These are phyloP conservation scores for Syngnathus acus DNA, from an alignment of 2,797 vertebrate genomes.

Conservation along the genomic window DNA sequence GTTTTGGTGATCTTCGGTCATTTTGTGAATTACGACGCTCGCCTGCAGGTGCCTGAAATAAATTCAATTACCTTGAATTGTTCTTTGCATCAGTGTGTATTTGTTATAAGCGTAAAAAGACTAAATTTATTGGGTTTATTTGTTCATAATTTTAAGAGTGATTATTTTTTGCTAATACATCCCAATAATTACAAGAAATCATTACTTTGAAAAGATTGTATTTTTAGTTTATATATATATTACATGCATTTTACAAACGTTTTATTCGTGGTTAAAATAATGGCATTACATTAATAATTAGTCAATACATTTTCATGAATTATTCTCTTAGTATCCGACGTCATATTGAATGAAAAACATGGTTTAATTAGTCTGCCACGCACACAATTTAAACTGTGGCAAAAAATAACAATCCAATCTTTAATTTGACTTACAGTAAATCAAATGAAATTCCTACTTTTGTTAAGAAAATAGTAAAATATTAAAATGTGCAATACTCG, in stretches of 20 bases:
- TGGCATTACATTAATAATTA: neutral
- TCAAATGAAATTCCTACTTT: neutral
- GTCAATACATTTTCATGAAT: neutral
- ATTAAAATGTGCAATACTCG: neutral
- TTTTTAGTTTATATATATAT: no score
- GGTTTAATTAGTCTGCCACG: neutral
- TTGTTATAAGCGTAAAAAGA: no score
- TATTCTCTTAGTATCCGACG: neutral
- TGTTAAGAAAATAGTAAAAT: neutral
- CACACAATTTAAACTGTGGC: neutral
- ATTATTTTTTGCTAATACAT: neutral
- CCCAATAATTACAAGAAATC: neutral
- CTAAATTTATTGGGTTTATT: neutral
- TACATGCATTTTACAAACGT: neutral
- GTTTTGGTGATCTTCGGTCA: constrained; percentile 7
- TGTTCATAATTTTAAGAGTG: neutral
- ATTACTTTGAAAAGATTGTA: no score
- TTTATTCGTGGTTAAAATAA: neutral
- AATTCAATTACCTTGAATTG: neutral
- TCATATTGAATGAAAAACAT: neutral
- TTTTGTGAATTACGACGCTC: constrained; percentile 28
- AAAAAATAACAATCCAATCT: neutral
- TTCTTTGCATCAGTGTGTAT: neutral
- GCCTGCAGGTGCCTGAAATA: constrained; percentile 2
- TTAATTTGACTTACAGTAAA: neutral